Conservation (phyloP, 2,888 invertebrate genomes). For the Pachymerium ferrugineum region DNA sequence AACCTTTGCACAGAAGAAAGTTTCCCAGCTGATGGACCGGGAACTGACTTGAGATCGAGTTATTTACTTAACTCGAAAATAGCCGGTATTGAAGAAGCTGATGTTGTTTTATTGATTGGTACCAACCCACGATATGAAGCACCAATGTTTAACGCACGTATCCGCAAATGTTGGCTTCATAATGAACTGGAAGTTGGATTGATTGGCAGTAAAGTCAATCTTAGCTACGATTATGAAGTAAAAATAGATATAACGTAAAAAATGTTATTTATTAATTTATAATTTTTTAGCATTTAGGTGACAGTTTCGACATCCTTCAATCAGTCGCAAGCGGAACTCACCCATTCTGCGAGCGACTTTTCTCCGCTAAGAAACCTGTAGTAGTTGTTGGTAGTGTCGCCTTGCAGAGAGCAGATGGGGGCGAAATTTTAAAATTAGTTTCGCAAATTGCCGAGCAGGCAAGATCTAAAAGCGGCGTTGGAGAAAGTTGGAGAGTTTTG, state of each 20-base stretch:
- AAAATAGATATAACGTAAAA: conserved; percentile 34
- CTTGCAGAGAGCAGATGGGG: conserved; percentile 70
- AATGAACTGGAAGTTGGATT: conserved; percentile 79
- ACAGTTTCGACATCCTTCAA: conserved; percentile 65
- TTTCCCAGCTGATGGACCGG: conserved; percentile 73
- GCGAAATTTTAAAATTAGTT: conserved; percentile 66
- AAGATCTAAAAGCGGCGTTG: conserved; percentile 37
- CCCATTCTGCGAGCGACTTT: conserved; percentile 62
- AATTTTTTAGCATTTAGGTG: conserved; percentile 68
- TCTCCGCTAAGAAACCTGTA: conserved; percentile 76
- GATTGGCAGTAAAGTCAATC: conserved; percentile 83
- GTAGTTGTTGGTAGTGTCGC: conserved; percentile 86
- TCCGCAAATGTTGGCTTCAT: conserved; percentile 92
- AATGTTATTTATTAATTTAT: background rate
- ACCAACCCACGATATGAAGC: conserved; percentile 97
- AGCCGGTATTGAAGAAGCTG: conserved; percentile 85
- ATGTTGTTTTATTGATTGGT: conserved; percentile 84
- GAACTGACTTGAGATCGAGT: conserved; percentile 81
- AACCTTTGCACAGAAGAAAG: conserved; percentile 80
- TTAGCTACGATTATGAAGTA: conserved; percentile 84
- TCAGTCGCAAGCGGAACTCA: conserved; percentile 68
- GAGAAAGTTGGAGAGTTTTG: conserved; percentile 66
- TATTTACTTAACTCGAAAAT: conserved; percentile 90
- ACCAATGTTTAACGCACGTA: conserved; percentile 87
- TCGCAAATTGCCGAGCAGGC: conserved; percentile 60